These are phyloP conservation scores for Cotesia chilonis DNA, from an alignment of 1,140 invertebrate genomes.

Conservation along the genomic window DNA sequence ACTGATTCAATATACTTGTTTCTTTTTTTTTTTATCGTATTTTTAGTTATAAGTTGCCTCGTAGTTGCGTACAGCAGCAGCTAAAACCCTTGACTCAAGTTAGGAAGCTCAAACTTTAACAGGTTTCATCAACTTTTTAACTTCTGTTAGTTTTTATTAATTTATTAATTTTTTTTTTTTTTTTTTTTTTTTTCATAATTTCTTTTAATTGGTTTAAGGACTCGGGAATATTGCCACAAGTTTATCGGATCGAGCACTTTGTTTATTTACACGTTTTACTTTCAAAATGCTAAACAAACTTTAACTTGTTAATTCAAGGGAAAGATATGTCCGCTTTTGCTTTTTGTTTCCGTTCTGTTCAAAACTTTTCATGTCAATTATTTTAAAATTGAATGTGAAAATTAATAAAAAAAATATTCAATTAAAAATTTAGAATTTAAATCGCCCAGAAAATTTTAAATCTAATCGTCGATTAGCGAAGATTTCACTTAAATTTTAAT, in stretches of 20 bases:
- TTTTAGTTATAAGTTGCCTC: constrained; percentile 34
- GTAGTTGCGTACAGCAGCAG: constrained; percentile 52
- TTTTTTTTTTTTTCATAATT: constrained; percentile 27
- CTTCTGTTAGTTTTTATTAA: constrained; percentile 16
- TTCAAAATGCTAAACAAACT: constrained; percentile 13
- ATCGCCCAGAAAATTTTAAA: too few species aligned
- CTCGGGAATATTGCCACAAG: constrained; percentile 34
- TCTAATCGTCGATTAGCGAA: too few species aligned
- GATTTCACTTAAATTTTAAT: constrained; percentile 25
- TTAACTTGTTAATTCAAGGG: constrained; percentile 43
- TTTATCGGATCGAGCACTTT: constrained; percentile 24
- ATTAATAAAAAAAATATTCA: too few species aligned
- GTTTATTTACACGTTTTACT: constrained; percentile 6
- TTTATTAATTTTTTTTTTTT: constrained; percentile 21
- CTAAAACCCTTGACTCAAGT: constrained; percentile 66
- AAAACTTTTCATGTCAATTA: neutral
- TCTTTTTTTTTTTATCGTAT: constrained; percentile 39
- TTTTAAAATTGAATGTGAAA: too few species aligned
- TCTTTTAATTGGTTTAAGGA: constrained; percentile 6
- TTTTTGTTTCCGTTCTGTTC: constrained; percentile 17
- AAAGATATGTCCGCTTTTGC: constrained; percentile 45
- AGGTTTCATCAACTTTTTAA: constrained; percentile 38
- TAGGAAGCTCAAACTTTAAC: constrained; percentile 58
- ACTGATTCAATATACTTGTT: constrained; percentile 26
- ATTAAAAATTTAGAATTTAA: too few species aligned